These are phyloP conservation scores for Ectemnius cavifrons DNA, from an alignment of 2,888 invertebrate genomes.

Conservation along the genomic window DNA sequence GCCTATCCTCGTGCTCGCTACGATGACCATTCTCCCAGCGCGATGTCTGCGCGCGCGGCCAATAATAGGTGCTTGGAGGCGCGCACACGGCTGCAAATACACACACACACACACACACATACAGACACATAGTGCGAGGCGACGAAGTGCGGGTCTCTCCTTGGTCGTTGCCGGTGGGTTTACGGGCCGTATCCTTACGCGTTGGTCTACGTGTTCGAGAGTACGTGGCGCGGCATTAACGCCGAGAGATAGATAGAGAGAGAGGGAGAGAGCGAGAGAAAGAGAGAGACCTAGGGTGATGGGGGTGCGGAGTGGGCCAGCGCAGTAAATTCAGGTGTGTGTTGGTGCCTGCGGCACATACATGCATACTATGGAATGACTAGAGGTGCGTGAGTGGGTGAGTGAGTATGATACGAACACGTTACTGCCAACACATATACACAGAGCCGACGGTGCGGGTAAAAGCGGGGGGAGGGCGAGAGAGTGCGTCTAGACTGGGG, in stretches of 20 bases:
- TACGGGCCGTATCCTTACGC: constrained; percentile 69
- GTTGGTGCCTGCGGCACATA: constrained; percentile 56
- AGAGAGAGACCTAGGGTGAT: constrained; percentile 15
- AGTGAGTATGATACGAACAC: constrained; percentile 14
- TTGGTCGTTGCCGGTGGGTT: constrained; percentile 64
- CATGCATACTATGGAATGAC: constrained; percentile 54
- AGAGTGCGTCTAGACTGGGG: constrained; percentile 73
- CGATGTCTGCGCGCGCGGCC: constrained; percentile 19
- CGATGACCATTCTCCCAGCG: constrained; percentile 26
- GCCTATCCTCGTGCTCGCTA: constrained; percentile 27
- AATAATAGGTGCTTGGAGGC: constrained; percentile 30
- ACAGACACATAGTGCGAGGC: constrained; percentile 27
- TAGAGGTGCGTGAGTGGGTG: constrained; percentile 66
- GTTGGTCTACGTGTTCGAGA: constrained; percentile 64
- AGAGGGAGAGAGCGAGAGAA: constrained; percentile 12
- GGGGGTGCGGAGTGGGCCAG: constrained; percentile 41
- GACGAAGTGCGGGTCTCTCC: constrained; percentile 34
- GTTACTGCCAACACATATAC: constrained; percentile 5
- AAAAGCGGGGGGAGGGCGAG: constrained; percentile 50
- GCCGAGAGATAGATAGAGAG: constrained; percentile 57
- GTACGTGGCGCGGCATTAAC: constrained; percentile 75
- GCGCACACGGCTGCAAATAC: constrained; percentile 16
- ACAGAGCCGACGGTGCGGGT: constrained; percentile 41
- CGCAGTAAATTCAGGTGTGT: constrained; percentile 74
- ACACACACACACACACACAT: constrained; percentile 48